phyloP scores from a whole-genome alignment of 2,113 vertebrate genomes.

The Dromas ardeola region DNA sequence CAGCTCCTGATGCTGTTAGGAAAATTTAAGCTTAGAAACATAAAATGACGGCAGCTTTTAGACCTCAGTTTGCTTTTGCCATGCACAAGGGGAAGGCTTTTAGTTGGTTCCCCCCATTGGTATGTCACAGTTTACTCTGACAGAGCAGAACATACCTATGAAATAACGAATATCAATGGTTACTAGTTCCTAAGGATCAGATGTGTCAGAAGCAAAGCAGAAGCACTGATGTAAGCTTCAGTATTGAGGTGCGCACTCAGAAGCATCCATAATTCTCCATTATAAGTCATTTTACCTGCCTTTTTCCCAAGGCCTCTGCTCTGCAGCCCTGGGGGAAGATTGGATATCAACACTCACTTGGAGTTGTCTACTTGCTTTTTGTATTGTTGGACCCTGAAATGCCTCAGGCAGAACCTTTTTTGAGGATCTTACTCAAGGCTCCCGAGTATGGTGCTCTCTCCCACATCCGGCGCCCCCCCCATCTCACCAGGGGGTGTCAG shows the following conservation, averaged over 20 bases:
- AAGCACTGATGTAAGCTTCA: neutral
- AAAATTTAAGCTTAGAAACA: neutral
- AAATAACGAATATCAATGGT: neutral
- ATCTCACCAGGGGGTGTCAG: neutral
- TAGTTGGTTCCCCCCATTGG: neutral
- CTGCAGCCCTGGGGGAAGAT: neutral
- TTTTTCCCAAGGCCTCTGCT: neutral
- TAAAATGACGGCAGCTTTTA: neutral
- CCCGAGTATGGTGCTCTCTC: accelerated
- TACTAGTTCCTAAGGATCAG: neutral
- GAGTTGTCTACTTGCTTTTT: neutral
- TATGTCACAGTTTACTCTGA: neutral
- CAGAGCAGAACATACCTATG: neutral
- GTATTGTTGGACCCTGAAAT: neutral
- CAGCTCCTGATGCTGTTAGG: neutral
- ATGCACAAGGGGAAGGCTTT: neutral
- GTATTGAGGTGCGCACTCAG: neutral
- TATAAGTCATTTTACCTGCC: too few species aligned
- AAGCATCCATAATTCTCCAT: neutral
- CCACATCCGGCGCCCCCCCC: neutral
- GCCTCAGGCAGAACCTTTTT: neutral
- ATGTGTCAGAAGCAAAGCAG: neutral
- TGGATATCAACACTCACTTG: neutral
- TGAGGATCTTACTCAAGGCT: neutral
- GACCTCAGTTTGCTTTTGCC: neutral